These are phyloP conservation scores for Physeter macrocephalus DNA, from an alignment of 2,113 vertebrate species.

Conservation along the genomic window DNA sequence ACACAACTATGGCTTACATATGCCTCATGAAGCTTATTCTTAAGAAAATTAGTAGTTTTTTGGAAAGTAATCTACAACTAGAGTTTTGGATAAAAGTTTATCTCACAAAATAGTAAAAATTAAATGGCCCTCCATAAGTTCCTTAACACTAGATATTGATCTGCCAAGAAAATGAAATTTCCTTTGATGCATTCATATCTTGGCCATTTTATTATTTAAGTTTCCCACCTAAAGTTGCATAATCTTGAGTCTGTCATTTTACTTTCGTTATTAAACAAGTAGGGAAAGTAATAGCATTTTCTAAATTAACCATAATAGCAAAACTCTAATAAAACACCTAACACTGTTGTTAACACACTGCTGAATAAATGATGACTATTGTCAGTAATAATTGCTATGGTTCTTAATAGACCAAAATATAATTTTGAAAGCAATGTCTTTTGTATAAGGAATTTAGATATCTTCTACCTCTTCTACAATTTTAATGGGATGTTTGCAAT, in stretches of 20 bases:
- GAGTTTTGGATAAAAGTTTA: background rate
- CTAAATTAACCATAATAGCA: background rate
- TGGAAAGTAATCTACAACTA: background rate
- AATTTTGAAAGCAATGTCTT: constrained; percentile 11
- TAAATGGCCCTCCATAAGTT: background rate
- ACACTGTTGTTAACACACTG: background rate
- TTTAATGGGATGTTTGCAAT: background rate
- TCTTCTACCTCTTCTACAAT: background rate
- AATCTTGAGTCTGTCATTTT: background rate
- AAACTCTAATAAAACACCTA: background rate
- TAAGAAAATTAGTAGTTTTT: background rate
- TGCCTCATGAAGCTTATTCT: background rate
- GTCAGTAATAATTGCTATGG: background rate
- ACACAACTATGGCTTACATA: background rate
- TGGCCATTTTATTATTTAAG: background rate
- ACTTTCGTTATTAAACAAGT: background rate
- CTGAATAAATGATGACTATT: background rate
- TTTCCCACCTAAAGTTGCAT: background rate
- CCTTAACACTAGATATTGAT: background rate
- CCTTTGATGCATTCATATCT: background rate
- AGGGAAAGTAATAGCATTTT: background rate
- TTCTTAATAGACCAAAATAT: background rate
- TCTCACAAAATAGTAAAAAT: background rate
- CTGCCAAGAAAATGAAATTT: background rate
- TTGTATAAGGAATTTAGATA: background rate